Base-by-base conservation (phyloP, 2,797 vertebrate genomes). In the Mus minutoides region DNA sequence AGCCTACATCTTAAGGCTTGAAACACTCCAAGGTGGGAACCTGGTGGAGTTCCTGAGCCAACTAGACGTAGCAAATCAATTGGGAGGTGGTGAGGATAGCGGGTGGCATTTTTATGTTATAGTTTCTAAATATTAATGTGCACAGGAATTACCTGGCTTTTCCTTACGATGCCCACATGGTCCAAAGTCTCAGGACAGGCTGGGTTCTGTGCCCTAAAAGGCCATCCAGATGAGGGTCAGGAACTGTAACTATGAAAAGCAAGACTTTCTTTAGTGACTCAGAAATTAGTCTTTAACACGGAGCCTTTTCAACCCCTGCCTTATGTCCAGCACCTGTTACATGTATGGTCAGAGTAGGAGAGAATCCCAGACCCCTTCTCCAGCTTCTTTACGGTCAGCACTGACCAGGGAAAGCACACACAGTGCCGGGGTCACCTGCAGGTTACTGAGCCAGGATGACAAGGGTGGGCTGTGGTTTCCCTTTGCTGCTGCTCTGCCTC, bases 391-490 rank as follows among this genome's bases (percentile, higher is more conserved):
- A 96, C 98, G 97, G 96, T 97, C 97, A 96, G 96, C 88, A 97
- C 98, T 97, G 98, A 98, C 98, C 96, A 94, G 97, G 97, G 98
- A 97, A 98, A 98, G 98, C 98, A 98, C 97, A 98, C 98, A 98
- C 98, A 98, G 98, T 98, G 98, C 96, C 97, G 98, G 95, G 99
- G 99, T 99, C 99, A 99, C 94, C 82, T 97, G 86, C 98, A 98
- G 99, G 99, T 99, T 99, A 99, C 98, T 91, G 95, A 99, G 98
- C 98, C 98, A 98, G 98, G 98, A 97, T 98, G 98, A 98, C 98
- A 98, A 98, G 95, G 92, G 98, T 95, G 94, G 19, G 0, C 94
- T 95, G 97, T 96, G 97, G 98, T 98, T 98, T 98, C 97, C 97
- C 98, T 98, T 98, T 60, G 13, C 83, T 3, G 13, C 85, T 8